These are phyloP conservation scores for Oryzias curvinotus DNA, from an alignment of 2,113 vertebrate species.

Conservation along the genomic window DNA sequence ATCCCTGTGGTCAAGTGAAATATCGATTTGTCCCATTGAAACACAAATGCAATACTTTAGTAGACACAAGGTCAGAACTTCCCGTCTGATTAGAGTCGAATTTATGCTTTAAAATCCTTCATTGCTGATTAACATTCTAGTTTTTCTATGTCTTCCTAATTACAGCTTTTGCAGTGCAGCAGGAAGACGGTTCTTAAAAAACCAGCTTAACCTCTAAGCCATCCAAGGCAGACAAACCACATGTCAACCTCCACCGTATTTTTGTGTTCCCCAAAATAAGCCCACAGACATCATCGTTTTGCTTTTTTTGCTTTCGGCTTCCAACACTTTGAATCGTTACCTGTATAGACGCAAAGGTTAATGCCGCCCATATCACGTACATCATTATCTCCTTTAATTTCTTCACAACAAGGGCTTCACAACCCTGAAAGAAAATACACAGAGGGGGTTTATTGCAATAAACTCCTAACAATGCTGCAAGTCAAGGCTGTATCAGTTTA, in stretches of 20 bases:
- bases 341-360: conserved; percentile 96
- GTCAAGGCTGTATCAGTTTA: background rate
- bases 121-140: no score
- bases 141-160: background rate
- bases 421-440: conserved; percentile 78
- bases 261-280: background rate
- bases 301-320: background rate
- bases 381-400: conserved; percentile 98
- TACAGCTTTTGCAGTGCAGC: background rate
- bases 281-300: no score
- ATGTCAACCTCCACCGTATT: background rate
- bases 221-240: no score
- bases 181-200: background rate
- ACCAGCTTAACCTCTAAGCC: no score
- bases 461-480: background rate
- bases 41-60: conserved; percentile 19
- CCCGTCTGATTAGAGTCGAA: no score
- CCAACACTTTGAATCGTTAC: conserved; percentile 61
- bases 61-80: conserved; percentile 39
- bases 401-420: conserved; percentile 94
- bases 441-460: background rate
- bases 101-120: no score
- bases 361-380: conserved; percentile 95
- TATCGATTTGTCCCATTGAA: background rate
- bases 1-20: background rate